These are phyloP conservation scores for Meliscaeva auricollis DNA, from an alignment of 2,888 invertebrate genomes.

Conservation along the genomic window DNA sequence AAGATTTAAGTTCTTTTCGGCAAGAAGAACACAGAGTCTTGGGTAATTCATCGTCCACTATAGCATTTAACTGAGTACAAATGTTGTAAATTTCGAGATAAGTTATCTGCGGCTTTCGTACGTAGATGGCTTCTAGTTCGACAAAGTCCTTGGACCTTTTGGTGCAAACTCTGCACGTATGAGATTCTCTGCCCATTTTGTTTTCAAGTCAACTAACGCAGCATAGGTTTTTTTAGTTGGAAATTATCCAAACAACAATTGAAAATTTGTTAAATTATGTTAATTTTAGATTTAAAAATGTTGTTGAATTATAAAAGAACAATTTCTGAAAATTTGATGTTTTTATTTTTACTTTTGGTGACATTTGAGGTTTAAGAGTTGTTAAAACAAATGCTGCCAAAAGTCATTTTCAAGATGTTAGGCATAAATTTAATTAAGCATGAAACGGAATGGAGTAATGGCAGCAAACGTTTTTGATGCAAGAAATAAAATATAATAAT, in stretches of 20 bases:
- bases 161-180: slow-evolving; percentile 70
- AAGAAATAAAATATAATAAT: no score
- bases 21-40: slow-evolving; percentile 77
- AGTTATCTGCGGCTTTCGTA: slow-evolving; percentile 63
- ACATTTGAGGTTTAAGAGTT: slow-evolving; percentile 71
- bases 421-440: no score
- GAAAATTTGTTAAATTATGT: neutral
- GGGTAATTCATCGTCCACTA: slow-evolving; percentile 75
- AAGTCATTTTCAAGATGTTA: no score
- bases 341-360: slow-evolving; percentile 66
- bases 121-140: slow-evolving; percentile 51
- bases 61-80: slow-evolving; percentile 77
- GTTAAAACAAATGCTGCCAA: slow-evolving; percentile 42
- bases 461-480: no score
- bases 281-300: neutral
- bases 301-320: neutral
- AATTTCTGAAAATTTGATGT: slow-evolving; percentile 39
- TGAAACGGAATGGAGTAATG: no score
- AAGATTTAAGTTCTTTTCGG: slow-evolving; percentile 65
- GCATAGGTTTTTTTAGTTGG: slow-evolving; percentile 8
- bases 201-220: neutral
- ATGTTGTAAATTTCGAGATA: slow-evolving; percentile 76
- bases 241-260: neutral
- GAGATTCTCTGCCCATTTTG: slow-evolving; percentile 71
- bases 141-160: slow-evolving; percentile 68